phyloP scores from a whole-genome alignment of 2,113 vertebrate genomes.

The Loxodonta africana region DNA sequence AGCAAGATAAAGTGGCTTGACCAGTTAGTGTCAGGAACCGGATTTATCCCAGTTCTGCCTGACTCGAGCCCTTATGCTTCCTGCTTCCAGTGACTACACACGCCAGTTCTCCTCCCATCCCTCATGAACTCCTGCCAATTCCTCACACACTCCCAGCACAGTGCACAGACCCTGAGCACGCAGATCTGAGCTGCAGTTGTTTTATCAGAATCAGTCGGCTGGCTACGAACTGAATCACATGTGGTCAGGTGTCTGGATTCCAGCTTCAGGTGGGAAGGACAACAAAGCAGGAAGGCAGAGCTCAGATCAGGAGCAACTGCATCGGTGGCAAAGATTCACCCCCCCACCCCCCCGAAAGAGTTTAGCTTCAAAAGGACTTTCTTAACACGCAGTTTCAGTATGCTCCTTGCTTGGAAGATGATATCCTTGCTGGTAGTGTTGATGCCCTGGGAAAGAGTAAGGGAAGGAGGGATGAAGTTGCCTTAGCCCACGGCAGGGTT shows the following conservation, averaged over 20 bases:
- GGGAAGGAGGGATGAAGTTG: not conserved
- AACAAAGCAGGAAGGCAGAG: not conserved
- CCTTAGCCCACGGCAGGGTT: not conserved
- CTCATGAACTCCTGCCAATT: not conserved
- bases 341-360: not conserved
- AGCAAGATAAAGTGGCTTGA: too few species aligned
- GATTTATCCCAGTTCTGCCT: not conserved
- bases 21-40: not conserved
- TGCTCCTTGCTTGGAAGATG: fast-evolving
- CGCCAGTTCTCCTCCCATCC: not conserved
- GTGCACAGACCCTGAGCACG: not conserved
- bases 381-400: fast-evolving
- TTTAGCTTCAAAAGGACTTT: not conserved
- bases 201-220: not conserved
- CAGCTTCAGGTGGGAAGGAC: not conserved
- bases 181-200: not conserved
- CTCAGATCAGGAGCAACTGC: too few species aligned
- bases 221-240: not conserved
- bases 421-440: not conserved
- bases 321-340: not conserved
- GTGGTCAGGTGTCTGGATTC: slow-evolving; percentile 1
- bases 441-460: not conserved
- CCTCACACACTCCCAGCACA: not conserved
- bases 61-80: not conserved
- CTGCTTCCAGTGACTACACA: not conserved